Conservation (phyloP, 2,888 invertebrate species). For the Drosophila formosana region DNA sequence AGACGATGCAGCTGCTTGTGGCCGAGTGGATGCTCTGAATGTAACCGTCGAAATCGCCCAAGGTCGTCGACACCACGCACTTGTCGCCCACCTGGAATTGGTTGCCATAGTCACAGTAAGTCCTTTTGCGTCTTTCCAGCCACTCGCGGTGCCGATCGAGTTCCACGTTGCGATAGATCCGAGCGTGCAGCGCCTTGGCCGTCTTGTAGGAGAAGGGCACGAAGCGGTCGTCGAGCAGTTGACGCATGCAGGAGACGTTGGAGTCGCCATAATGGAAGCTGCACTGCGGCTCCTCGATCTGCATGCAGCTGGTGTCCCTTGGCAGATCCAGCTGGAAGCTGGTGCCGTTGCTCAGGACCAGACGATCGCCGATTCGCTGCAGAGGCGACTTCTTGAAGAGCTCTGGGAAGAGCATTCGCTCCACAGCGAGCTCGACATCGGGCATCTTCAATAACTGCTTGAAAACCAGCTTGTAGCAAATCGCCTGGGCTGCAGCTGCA, state of each 20-base stretch:
- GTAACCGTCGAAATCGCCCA: not conserved
- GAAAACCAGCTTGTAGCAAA: constrained; percentile 91
- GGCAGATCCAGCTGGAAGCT: constrained; percentile 84
- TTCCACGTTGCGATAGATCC: constrained; percentile 95
- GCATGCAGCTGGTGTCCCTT: constrained; percentile 81
- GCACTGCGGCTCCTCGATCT: not conserved
- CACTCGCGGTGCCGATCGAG: constrained; percentile 94
- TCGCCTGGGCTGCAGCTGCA: not conserved
- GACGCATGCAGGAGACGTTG: not conserved
- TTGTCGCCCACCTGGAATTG: constrained; percentile 10
- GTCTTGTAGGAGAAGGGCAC: constrained; percentile 94
- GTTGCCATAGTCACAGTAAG: not conserved
- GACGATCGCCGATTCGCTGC: not conserved
- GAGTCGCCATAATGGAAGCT: not conserved
- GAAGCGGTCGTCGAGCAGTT: not conserved
- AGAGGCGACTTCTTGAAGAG: not conserved
- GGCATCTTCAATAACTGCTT: constrained; percentile 84
- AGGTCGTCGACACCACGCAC: not conserved
- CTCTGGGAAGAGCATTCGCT: not conserved
- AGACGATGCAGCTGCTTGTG: not conserved
- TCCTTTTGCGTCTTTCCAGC: not conserved
- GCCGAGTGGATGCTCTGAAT: not conserved
- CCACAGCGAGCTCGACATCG: not conserved
- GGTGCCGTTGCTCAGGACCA: constrained; percentile 56
- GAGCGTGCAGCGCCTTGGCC: constrained; percentile 94